Evolutionary conservation across 2,113 vertebrate species (phyloP), one percentile per base, ranked within the genome.

Genomic region (Nesoenas mayeri): DNA sequence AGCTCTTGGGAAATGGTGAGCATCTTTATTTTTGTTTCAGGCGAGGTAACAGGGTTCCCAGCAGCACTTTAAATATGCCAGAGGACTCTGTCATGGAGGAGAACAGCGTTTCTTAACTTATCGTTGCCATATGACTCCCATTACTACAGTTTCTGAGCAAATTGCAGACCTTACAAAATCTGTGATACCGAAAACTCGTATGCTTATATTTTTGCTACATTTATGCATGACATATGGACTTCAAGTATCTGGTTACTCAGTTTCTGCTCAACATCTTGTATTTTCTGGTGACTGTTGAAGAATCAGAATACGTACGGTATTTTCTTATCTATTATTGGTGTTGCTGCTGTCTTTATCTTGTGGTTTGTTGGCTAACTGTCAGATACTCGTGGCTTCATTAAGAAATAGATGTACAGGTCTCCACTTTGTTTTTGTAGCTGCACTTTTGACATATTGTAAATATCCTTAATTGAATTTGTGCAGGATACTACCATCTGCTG

Each of bases 381-480:
- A 96, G 79, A 58, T 82, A 79, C 38, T 73, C 83, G 38, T 81
- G 80, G 62, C 62, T 96, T 97, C 82, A 92, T 93, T 92, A 85
- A 88, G 83, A 94, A 96, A 85, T 90, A 96, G 95, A 97, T 96
- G 94, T 71, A 92, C 90, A 93, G 82, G 88, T 97, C 91, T 95
- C 79, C 92, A 85, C 51, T 93, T 92, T 53, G 82, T 81, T 91
- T 96, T 79, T 82, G 74, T 85, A 80, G 53, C 38, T 81, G 53
- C 71, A 88, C 91, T 93, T 62, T 79, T 96, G 95, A 82, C 85
- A 85, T 91, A 92, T 40, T 86, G 85, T 78, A 85, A 89, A 81
- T 69, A 83, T 95, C 89, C 95, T 86, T 88, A 93, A 88, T 85
- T 91, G 88, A 87, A 91, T 97, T 95, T 82, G 47, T 94, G 93